Evolutionary conservation across 2,888 invertebrate genomes (phyloP).

Genomic region (Nemapogon koenigi): DNA sequence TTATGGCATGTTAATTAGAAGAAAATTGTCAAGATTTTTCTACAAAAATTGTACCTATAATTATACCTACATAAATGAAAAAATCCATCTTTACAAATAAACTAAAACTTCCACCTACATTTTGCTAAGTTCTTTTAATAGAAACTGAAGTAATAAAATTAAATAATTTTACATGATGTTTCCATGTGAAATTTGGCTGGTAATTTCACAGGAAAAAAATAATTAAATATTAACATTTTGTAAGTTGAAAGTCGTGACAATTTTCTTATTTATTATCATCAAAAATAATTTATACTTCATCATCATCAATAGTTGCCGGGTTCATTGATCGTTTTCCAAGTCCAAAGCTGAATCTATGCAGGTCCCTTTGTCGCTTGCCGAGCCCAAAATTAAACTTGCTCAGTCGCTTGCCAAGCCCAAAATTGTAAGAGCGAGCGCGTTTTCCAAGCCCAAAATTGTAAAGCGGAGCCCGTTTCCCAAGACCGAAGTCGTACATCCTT

Average conservation of each 20-base stretch:
- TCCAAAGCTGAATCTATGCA: conserved; percentile 62
- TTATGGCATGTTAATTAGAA: no score
- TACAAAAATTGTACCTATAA: no score
- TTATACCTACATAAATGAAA: no score
- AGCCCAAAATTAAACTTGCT: conserved; percentile 64
- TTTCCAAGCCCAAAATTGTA: conserved; percentile 62
- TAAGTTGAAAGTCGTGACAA: conserved; percentile 2
- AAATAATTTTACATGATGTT: conserved; percentile 17
- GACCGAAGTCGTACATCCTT: conserved; percentile 47
- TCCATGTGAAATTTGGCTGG: conserved; percentile 46
- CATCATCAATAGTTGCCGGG: conserved; percentile 29
- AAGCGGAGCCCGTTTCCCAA: conserved; percentile 46
- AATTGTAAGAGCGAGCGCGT: conserved; percentile 51
- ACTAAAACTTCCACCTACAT: no score
- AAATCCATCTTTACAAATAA: no score
- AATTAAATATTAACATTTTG: no score
- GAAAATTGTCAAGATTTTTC: no score
- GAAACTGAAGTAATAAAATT: neutral
- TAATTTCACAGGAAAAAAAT: conserved; percentile 41
- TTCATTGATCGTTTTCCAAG: conserved; percentile 57
- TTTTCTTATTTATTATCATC: conserved; percentile 10
- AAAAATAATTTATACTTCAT: conserved; percentile 33
- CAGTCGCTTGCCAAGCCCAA: conserved; percentile 64
- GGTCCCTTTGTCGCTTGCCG: conserved; percentile 59
- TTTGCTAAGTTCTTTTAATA: no score